phyloP scores from a whole-genome alignment of 2,888 invertebrate genomes.

The Microchrysa polita region DNA sequence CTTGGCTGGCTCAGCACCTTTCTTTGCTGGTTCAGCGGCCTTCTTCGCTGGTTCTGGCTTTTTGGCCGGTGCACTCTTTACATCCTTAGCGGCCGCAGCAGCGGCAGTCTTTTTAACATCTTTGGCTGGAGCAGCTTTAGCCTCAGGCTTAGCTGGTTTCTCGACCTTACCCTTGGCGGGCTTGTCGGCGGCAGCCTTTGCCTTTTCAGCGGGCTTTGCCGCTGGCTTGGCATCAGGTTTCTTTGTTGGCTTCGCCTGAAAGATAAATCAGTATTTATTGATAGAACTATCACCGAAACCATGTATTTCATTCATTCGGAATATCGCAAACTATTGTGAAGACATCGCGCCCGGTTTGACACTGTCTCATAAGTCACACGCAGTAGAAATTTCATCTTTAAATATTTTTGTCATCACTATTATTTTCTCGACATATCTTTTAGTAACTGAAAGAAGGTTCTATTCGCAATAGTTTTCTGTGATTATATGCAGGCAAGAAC shows the following conservation, averaged over 20 bases:
- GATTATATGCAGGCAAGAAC: background rate
- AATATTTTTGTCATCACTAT: conserved; percentile 10
- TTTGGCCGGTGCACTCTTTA: conserved; percentile 51
- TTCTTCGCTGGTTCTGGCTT: conserved; percentile 56
- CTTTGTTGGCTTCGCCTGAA: conserved; percentile 60
- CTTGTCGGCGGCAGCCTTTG: conserved; percentile 57
- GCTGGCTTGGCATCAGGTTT: conserved; percentile 60
- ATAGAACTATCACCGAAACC: too few relatives aligned
- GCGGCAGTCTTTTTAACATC: conserved; percentile 62
- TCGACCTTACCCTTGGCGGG: conserved; percentile 63
- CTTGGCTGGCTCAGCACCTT: conserved; percentile 34
- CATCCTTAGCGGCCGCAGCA: conserved; percentile 52
- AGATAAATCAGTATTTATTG: too few relatives aligned
- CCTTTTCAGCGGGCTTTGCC: conserved; percentile 55
- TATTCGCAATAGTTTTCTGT: background rate
- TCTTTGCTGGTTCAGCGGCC: conserved; percentile 63
- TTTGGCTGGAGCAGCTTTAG: conserved; percentile 61
- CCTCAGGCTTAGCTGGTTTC: conserved; percentile 60
- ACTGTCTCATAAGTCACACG: background rate
- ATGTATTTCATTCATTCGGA: background rate
- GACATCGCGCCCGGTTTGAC: background rate
- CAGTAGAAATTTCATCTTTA: background rate
- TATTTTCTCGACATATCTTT: background rate
- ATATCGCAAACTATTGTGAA: background rate
- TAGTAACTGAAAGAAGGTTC: conserved; percentile 2